Conservation (phyloP, 2,797 vertebrate genomes). For the Columba guinea region DNA sequence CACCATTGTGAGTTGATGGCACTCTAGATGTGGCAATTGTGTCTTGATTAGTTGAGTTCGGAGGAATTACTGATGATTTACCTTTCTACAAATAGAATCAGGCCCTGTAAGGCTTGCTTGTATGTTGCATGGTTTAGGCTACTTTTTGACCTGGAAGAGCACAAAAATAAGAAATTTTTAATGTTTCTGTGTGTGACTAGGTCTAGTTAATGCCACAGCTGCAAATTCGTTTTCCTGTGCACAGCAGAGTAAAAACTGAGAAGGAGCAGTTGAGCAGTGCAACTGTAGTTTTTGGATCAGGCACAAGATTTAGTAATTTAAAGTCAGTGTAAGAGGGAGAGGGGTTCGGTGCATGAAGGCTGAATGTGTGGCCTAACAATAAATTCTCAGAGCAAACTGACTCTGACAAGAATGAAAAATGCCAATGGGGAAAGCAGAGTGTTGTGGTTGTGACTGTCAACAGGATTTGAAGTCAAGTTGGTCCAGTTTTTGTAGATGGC, state of each 20-base stretch:
- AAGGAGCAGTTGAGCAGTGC: neutral
- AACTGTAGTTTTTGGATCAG: neutral
- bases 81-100: slow-evolving; percentile 1
- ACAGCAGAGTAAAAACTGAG: neutral
- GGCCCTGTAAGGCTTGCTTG: slow-evolving; percentile 1
- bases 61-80: slow-evolving; percentile 9
- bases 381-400: neutral
- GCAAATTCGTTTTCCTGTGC: neutral
- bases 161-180: neutral
- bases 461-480: neutral
- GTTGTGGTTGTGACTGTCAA: neutral
- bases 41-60: neutral
- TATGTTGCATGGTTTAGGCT: slow-evolving; percentile 15
- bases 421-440: neutral
- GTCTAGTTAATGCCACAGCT: neutral
- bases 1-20: neutral
- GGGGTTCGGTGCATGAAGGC: neutral
- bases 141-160: slow-evolving; percentile 26
- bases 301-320: neutral
- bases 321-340: neutral
- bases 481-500: neutral
- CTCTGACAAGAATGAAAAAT: neutral
- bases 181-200: neutral
- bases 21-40: neutral
- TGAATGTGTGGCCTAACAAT: neutral